phyloP scores from a whole-genome alignment of 1,140 invertebrate genomes.

The Luehdorfia chinensis region DNA sequence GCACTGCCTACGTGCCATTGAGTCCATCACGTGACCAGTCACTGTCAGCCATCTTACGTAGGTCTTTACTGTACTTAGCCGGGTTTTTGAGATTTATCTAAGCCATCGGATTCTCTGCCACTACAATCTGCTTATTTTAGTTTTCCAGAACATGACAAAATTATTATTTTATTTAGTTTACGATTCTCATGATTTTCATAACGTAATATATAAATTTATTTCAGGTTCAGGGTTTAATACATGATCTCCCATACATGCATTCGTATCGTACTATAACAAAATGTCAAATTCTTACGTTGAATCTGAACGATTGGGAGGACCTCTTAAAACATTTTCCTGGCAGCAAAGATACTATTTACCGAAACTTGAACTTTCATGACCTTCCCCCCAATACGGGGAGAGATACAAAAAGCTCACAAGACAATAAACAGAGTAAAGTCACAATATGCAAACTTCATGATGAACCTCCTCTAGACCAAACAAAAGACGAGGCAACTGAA shows the following conservation, averaged over 20 bases:
- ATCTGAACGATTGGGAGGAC: slow-evolving; percentile 41
- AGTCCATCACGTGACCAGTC: too few relatives aligned
- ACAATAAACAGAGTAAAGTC: not conserved
- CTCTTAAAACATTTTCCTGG: slow-evolving; percentile 47
- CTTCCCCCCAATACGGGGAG: slow-evolving; percentile 12
- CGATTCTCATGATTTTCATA: too few relatives aligned
- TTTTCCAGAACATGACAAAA: too few relatives aligned
- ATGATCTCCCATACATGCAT: slow-evolving; percentile 30
- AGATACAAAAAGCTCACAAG: slow-evolving; percentile 14
- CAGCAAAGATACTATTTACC: slow-evolving; percentile 37
- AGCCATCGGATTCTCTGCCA: too few relatives aligned
- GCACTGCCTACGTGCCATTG: too few relatives aligned
- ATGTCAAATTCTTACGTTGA: slow-evolving; percentile 43
- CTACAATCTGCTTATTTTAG: too few relatives aligned
- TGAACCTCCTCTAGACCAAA: not conserved
- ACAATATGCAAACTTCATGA: not conserved
- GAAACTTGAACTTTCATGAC: slow-evolving; percentile 21
- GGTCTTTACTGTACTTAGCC: too few relatives aligned
- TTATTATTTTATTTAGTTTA: too few relatives aligned
- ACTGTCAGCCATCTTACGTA: too few relatives aligned
- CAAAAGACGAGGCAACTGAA: not conserved
- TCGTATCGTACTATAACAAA: slow-evolving; percentile 40
- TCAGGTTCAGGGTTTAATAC: slow-evolving; percentile 42
- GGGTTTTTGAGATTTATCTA: too few relatives aligned
- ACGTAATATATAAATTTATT: slow-evolving; percentile 22